phyloP scores from a whole-genome alignment of 1,140 invertebrate species.

The Drosophila novamexicana region DNA sequence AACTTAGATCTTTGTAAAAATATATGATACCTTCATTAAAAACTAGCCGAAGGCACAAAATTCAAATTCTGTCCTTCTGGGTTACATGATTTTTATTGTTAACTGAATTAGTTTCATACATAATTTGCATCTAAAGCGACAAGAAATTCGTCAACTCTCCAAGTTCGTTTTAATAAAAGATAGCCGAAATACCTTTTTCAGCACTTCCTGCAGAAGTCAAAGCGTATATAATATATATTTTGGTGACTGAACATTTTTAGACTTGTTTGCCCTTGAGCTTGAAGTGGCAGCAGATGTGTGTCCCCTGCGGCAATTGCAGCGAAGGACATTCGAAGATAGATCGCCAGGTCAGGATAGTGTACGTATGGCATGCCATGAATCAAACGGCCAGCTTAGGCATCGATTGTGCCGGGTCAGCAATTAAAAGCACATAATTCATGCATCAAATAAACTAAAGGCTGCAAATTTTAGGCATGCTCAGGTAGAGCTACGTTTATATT shows the following conservation, averaged over 20 bases:
- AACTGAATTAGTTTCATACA: no score
- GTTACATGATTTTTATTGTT: no score
- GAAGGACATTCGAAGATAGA: constrained; percentile 63
- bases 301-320: neutral
- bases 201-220: neutral
- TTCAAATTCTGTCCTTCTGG: no score
- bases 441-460: constrained; percentile 38
- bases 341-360: constrained; percentile 51
- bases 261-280: constrained; percentile 32
- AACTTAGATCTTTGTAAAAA: no score
- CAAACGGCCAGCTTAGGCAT: constrained; percentile 25
- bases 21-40: no score
- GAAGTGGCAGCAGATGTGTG: neutral
- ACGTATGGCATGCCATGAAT: constrained; percentile 43
- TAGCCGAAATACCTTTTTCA: no score
- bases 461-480: constrained; percentile 20
- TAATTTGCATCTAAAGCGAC: no score
- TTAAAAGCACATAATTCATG: constrained; percentile 80
- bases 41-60: no score
- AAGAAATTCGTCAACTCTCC: no score
- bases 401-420: constrained; percentile 62
- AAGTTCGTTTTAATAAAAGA: no score
- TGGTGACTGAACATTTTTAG: constrained; percentile 16
- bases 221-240: neutral
- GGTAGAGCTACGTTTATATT: constrained; percentile 19